phyloP scores from a whole-genome alignment of 2,113 vertebrate species.

The Perccottus glenii region DNA sequence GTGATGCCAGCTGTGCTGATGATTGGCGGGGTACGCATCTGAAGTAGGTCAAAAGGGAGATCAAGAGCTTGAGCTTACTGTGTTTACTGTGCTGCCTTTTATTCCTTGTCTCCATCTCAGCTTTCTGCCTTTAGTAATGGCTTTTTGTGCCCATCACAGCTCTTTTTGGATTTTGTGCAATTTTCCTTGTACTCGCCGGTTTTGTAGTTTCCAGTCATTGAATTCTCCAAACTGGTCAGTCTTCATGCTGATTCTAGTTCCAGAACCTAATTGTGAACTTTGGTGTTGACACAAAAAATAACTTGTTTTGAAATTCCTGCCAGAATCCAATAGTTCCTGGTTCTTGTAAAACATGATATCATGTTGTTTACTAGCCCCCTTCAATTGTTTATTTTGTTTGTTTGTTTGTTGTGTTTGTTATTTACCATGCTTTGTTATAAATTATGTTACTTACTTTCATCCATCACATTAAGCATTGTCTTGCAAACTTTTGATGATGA shows the following conservation, averaged over 20 bases:
- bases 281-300: neutral
- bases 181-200: constrained; percentile 7
- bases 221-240: neutral
- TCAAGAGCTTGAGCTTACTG: constrained; percentile 50
- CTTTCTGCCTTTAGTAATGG: constrained; percentile 42
- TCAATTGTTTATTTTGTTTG: neutral
- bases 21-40: constrained; percentile 60
- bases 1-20: constrained; percentile 40
- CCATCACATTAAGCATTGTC: too few relatives aligned
- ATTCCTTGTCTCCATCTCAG: constrained; percentile 43
- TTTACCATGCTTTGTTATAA: too few relatives aligned
- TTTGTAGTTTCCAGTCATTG: constrained; percentile 7
- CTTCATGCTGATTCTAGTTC: neutral
- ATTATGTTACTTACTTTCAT: too few relatives aligned
- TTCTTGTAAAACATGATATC: neutral
- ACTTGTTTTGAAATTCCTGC: neutral
- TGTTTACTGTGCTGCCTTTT: constrained; percentile 42
- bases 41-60: constrained; percentile 64
- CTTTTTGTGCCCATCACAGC: constrained; percentile 43
- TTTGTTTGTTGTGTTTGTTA: neutral
- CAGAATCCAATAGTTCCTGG: neutral
- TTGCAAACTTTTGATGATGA: too few relatives aligned
- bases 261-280: neutral
- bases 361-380: too few relatives aligned
- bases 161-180: constrained; percentile 12